These are phyloP conservation scores for Phrynocephalus vlangalii DNA, from an alignment of 2,797 vertebrate species.

Conservation along the genomic window DNA sequence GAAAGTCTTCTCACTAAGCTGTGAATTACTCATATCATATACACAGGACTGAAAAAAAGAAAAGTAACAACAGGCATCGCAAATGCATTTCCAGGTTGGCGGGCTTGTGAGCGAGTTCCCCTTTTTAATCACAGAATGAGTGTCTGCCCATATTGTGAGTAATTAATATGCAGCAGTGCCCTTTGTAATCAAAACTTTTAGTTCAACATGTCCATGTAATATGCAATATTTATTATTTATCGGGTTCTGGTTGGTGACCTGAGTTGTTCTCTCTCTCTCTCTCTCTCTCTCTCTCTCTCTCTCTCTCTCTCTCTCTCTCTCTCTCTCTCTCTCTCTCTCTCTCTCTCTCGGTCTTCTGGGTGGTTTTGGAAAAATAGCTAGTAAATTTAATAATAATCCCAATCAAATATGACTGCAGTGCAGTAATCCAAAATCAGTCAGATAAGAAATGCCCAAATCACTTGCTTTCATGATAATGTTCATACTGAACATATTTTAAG, in stretches of 20 bases:
- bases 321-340: background rate
- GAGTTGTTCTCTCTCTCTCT: background rate
- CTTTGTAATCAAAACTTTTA: background rate
- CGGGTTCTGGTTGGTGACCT: background rate
- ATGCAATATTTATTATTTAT: background rate
- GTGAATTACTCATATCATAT: conserved; percentile 49
- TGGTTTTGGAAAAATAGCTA: background rate
- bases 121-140: background rate
- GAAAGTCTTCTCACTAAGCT: background rate
- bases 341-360: no score
- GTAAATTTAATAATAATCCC: background rate
- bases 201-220: background rate
- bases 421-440: background rate
- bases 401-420: background rate
- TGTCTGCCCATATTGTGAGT: background rate
- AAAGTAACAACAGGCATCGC: background rate
- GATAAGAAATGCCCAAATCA: background rate
- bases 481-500: background rate
- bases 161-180: background rate
- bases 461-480: background rate
- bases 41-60: background rate
- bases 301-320: background rate
- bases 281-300: no score
- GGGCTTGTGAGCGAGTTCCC: conserved; percentile 1
- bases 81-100: background rate